A percentile compares a stretch with the other conserved stretches of the same genome.
phyloP scores from a whole-genome alignment of 2,888 invertebrate genomes.

The Mystacides longicornis region DNA sequence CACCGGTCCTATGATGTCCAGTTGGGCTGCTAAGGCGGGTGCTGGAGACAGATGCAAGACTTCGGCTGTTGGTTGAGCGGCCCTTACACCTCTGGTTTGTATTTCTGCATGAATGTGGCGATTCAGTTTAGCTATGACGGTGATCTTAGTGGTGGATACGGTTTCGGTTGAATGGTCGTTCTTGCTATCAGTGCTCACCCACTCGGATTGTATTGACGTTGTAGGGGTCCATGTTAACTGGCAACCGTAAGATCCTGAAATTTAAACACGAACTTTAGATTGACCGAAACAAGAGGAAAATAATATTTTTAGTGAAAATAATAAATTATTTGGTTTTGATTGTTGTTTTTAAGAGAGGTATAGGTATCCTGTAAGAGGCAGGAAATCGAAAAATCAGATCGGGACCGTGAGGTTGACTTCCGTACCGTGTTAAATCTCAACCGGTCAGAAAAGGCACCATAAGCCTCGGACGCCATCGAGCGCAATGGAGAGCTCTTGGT shows the following conservation, averaged over 20 bases:
- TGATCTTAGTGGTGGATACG: neutral
- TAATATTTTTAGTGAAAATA: too few species aligned
- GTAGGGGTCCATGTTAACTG: constrained; percentile 19
- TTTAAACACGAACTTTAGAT: too few species aligned
- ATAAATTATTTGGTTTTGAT: too few species aligned
- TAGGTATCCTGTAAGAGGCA: too few species aligned
- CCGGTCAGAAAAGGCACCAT: too few species aligned
- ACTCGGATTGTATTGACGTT: neutral
- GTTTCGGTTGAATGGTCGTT: neutral
- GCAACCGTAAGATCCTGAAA: constrained; percentile 22
- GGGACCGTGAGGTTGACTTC: too few species aligned
- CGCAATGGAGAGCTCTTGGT: too few species aligned
- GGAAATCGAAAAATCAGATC: too few species aligned
- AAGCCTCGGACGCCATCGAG: too few species aligned
- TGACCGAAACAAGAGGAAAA: too few species aligned
- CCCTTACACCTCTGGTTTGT: constrained; percentile 6
- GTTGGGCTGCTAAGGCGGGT: constrained; percentile 12
- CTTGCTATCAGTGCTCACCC: constrained; percentile 7
- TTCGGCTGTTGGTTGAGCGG: constrained; percentile 8
- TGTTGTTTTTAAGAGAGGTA: too few species aligned
- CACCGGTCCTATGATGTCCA: constrained; percentile 13
- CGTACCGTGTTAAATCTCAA: too few species aligned
- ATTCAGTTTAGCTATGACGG: constrained; percentile 9
- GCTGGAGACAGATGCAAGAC: constrained; percentile 18
- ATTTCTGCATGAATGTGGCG: neutral